A percentile compares a stretch with the other conserved stretches of the same genome.
These are phyloP conservation scores for Chrysochloris asiatica DNA, from an alignment of 2,113 vertebrate species.

Conservation along the genomic window DNA sequence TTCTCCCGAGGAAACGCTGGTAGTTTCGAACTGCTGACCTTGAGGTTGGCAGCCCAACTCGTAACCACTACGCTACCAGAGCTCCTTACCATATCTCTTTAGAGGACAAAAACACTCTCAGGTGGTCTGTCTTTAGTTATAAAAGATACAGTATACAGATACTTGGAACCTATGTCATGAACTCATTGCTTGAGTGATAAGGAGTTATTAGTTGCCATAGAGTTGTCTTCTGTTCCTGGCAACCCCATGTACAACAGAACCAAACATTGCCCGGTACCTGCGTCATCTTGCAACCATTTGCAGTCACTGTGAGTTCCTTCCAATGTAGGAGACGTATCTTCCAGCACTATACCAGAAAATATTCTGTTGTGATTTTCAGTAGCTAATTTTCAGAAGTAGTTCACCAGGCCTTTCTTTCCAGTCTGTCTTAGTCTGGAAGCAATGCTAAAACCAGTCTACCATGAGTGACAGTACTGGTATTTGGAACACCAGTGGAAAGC, in stretches of 20 bases:
- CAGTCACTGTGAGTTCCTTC: background rate
- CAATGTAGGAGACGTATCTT: background rate
- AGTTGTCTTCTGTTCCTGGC: background rate
- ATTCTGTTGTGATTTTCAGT: background rate
- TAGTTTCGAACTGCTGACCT: no score
- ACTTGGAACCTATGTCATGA: background rate
- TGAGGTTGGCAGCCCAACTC: no score
- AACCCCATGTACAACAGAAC: background rate
- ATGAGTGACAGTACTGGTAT: background rate
- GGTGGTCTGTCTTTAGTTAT: no score
- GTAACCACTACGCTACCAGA: no score
- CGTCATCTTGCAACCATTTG: background rate
- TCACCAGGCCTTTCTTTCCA: background rate
- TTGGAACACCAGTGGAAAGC: no score
- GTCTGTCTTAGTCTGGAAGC: background rate
- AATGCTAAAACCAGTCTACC: background rate
- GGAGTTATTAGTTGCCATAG: background rate
- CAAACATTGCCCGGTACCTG: background rate
- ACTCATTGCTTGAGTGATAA: background rate
- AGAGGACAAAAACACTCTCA: background rate
- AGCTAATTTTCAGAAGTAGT: background rate
- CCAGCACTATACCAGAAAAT: background rate
- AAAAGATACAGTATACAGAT: background rate
- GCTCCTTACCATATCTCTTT: no score
- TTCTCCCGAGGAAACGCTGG: no score